phyloP scores from a whole-genome alignment of 2,888 invertebrate species.

The Polyploca ridens region DNA sequence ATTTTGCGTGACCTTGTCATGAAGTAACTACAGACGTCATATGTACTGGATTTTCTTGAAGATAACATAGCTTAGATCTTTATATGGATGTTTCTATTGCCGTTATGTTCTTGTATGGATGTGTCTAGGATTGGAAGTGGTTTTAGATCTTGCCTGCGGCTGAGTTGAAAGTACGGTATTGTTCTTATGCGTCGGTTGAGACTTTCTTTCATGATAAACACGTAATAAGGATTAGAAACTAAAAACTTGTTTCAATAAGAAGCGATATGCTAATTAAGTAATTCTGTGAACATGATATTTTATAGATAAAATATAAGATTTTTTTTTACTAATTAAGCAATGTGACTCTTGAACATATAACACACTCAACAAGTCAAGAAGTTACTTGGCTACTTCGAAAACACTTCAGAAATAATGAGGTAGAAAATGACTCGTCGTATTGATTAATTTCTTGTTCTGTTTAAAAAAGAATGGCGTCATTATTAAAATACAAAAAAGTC shows the following conservation, averaged over 20 bases:
- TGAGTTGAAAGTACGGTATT: constrained; percentile 38
- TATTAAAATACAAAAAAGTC: no score
- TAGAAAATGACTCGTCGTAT: no score
- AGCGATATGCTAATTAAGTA: not conserved
- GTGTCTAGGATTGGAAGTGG: constrained; percentile 37
- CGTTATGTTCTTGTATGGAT: constrained; percentile 48
- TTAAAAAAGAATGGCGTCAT: no score
- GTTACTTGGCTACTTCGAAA: no score
- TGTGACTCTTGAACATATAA: not conserved
- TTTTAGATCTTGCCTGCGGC: constrained; percentile 36
- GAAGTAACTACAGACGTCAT: not conserved
- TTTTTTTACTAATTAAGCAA: not conserved
- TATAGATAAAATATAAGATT: not conserved
- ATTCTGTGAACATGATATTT: not conserved
- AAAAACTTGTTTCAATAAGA: not conserved
- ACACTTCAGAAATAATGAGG: no score
- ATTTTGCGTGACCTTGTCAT: constrained; percentile 4
- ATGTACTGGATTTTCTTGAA: constrained; percentile 19
- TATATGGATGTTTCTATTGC: constrained; percentile 40
- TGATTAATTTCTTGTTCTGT: no score
- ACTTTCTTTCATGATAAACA: not conserved
- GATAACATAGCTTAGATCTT: constrained; percentile 34
- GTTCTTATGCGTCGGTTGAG: not conserved
- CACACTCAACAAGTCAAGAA: no score
- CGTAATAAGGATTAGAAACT: no score